Evolutionary conservation across 2,797 vertebrate species (phyloP).

Genomic region (Meda fulgida): DNA sequence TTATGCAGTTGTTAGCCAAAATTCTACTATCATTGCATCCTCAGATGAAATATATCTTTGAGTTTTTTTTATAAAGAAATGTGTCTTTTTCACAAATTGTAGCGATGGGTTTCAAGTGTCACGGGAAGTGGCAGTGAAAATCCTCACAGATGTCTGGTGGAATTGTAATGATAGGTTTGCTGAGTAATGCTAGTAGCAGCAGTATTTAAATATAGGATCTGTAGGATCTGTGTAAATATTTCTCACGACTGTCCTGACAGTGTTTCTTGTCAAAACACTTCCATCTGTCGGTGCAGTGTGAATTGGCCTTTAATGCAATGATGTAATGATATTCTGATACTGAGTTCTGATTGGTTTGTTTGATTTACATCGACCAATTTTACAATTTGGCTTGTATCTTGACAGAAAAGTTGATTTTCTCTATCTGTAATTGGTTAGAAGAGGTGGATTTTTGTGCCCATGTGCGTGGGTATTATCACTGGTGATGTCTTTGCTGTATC

Average conservation of each 20-base stretch:
- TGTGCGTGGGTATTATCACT: conserved; percentile 60
- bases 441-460: background rate
- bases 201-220: conserved; percentile 57
- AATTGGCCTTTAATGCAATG: background rate
- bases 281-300: background rate
- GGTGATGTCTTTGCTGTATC: conserved; percentile 32
- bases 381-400: background rate
- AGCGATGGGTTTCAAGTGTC: background rate
- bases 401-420: background rate
- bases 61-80: background rate
- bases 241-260: conserved; percentile 58
- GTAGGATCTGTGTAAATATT: conserved; percentile 60
- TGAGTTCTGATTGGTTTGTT: background rate
- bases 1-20: too few species aligned
- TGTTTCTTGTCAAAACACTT: conserved; percentile 30
- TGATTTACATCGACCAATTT: background rate
- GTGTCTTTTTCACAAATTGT: background rate
- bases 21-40: background rate
- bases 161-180: conserved; percentile 47
- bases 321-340: background rate
- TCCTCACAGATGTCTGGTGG: background rate
- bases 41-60: background rate
- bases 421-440: background rate
- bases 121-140: background rate
- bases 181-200: conserved; percentile 58